Conservation (phyloP, 92 coral and sea anemone species). For the Porites divaricata region DNA sequence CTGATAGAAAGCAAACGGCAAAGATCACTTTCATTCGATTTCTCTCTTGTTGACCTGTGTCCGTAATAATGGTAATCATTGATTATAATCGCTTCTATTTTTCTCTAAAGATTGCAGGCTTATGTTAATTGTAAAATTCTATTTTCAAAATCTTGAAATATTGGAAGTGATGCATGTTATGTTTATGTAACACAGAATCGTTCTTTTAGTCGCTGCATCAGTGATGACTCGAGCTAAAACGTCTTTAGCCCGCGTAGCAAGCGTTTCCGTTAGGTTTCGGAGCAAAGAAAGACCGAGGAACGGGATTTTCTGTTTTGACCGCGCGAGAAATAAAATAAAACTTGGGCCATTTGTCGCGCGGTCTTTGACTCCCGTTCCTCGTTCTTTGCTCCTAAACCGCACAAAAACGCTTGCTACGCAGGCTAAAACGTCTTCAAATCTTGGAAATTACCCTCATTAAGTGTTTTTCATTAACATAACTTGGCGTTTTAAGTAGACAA, state of each 20-base stretch:
- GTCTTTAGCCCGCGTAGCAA: too few species aligned
- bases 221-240: neutral
- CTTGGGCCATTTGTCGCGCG: too few species aligned
- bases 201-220: neutral
- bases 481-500: neutral
- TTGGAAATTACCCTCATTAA: neutral
- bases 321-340: too few species aligned
- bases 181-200: neutral
- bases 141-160: neutral
- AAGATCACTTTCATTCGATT: neutral
- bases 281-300: too few species aligned
- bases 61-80: neutral
- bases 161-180: neutral
- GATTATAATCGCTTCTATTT: slow-evolving; percentile 1
- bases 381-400: too few species aligned
- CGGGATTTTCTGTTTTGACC: too few species aligned
- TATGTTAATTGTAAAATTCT: neutral
- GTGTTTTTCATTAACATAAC: neutral
- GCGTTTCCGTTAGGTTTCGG: too few species aligned
- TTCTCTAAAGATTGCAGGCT: neutral
- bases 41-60: neutral
- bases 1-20: neutral
- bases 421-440: neutral
- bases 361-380: too few species aligned
- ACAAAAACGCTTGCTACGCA: too few species aligned